These are phyloP conservation scores for Muntiacus muntjak DNA, from an alignment of 2,113 vertebrate species.

Conservation along the genomic window DNA sequence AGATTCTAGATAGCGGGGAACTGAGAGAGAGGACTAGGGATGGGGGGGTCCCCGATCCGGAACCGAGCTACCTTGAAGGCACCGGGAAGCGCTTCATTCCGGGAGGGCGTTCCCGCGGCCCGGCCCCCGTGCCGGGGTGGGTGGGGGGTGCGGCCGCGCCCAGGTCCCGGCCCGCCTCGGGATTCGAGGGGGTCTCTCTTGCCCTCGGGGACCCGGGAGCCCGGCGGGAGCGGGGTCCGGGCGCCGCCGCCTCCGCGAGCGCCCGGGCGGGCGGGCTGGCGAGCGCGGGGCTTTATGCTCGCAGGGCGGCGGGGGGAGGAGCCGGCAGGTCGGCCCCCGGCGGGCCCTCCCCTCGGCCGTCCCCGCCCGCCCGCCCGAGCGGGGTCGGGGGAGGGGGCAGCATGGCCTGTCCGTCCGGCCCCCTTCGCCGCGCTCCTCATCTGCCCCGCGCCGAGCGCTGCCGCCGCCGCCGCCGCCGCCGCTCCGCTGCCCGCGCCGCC, in stretches of 20 bases:
- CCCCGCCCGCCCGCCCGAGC: slow-evolving; percentile 82
- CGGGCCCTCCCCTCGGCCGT: slow-evolving; percentile 80
- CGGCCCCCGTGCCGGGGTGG: slow-evolving; percentile 45
- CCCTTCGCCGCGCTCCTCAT: slow-evolving; percentile 73
- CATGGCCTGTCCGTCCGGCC: slow-evolving; percentile 83
- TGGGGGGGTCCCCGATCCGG: slow-evolving; percentile 47
- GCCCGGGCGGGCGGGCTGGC: slow-evolving; percentile 51
- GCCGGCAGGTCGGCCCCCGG: slow-evolving; percentile 80
- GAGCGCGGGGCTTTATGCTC: slow-evolving; percentile 72
- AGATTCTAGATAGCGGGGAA: not conserved
- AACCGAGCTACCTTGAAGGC: slow-evolving; percentile 72
- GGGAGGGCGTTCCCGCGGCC: slow-evolving; percentile 72
- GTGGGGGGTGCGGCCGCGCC: slow-evolving; percentile 63
- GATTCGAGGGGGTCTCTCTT: slow-evolving; percentile 39
- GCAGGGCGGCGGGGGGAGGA: slow-evolving; percentile 76
- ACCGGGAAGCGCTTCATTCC: slow-evolving; percentile 68
- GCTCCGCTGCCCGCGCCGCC: slow-evolving; percentile 73
- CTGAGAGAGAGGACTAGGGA: not conserved
- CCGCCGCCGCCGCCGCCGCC: slow-evolving; percentile 76
- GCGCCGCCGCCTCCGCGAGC: slow-evolving; percentile 59
- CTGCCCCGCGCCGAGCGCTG: slow-evolving; percentile 68
- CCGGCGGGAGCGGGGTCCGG: slow-evolving; percentile 14
- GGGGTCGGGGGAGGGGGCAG: slow-evolving; percentile 85
- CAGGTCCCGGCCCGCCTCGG: slow-evolving; percentile 42
- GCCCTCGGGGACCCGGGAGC: not conserved